Base-by-base conservation (phyloP, 2,888 invertebrate species). In the Eupithecia vulgata region DNA sequence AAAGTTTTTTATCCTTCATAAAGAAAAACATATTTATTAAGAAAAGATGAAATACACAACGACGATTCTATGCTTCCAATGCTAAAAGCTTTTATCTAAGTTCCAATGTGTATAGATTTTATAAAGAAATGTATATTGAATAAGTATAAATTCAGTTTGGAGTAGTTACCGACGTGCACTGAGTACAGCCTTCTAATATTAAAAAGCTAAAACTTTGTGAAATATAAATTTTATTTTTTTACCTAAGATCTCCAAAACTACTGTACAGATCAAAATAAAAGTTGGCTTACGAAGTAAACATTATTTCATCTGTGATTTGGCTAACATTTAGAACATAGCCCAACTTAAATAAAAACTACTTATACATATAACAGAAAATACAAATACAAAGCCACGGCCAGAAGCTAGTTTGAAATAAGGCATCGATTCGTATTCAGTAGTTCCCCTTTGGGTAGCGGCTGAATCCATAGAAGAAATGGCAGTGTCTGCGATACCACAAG, bases 391-490 rank as follows among this genome's bases (percentile, higher is more conserved):
- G 12, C 13, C 12, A 1, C 10, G 40, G 40, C 10, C 40, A 40
- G 13, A 40, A 40, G 40, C 13, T 40, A 40, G 40, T 73, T 68
- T 45, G 35, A 73, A 70, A 75, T 68, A 74, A 76, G 42, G n/a
- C 37, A 79, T 76, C 79, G 76, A 81, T 79, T 79, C 42, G 61
- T 76, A 78, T 76, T 79, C 74, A 72, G 62, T 67, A 48, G 67
- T 71, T 68, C 67, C 70, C 72, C 71, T 68, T 34, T 25, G 37
- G 21, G 13, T 21, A 37, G 37, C 13, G 21, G 21, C 69, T 70
- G 67, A 67, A 35, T 13, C 13, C 68, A 61, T 67, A 71, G 67
- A 64, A 35, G 35, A 35, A 67, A 62, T 45, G 52, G 17, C 37
- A 67, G 69, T 70, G 67, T 30, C 34, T 61, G 66, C 62, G 13